phyloP scores from a whole-genome alignment of 92 coral and sea anemone genomes.

The Parazoanthus atlanticus region DNA sequence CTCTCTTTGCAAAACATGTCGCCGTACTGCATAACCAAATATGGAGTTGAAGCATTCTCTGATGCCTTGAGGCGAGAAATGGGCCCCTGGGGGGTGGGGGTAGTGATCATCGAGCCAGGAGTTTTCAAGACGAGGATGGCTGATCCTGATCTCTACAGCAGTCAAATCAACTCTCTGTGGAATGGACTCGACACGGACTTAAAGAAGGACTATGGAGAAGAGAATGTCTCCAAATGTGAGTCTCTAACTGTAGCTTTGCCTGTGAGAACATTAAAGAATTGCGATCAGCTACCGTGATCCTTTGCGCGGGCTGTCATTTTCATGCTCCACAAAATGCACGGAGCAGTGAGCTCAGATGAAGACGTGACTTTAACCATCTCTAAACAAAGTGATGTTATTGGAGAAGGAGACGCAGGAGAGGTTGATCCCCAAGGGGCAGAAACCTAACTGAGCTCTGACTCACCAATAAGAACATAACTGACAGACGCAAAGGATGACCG shows the following conservation, averaged over 20 bases:
- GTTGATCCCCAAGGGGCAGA: too few species aligned
- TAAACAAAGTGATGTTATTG: too few species aligned
- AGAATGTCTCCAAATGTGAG: constrained; percentile 14
- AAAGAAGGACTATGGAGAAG: constrained; percentile 55
- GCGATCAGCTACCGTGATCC: too few species aligned
- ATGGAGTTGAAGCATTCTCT: constrained; percentile 66
- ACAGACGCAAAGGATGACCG: too few species aligned
- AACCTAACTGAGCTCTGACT: too few species aligned
- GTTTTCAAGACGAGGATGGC: constrained; percentile 59
- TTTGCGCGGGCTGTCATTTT: too few species aligned
- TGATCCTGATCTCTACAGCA: constrained; percentile 18
- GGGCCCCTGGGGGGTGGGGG: constrained; percentile 50
- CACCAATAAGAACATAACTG: too few species aligned
- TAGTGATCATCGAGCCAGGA: constrained; percentile 55
- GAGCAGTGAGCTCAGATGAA: too few species aligned
- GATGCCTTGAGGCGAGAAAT: constrained; percentile 63
- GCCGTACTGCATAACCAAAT: constrained; percentile 57
- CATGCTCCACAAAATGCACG: too few species aligned
- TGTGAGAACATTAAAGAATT: neutral
- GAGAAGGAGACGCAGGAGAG: too few species aligned
- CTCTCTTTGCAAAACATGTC: constrained; percentile 35
- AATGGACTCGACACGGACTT: constrained; percentile 25
- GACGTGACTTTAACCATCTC: too few species aligned
- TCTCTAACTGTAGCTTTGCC: neutral
- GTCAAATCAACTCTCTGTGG: constrained; percentile 49